phyloP scores from a whole-genome alignment of 2,797 vertebrate species.

The Rhodeus uyekii region DNA sequence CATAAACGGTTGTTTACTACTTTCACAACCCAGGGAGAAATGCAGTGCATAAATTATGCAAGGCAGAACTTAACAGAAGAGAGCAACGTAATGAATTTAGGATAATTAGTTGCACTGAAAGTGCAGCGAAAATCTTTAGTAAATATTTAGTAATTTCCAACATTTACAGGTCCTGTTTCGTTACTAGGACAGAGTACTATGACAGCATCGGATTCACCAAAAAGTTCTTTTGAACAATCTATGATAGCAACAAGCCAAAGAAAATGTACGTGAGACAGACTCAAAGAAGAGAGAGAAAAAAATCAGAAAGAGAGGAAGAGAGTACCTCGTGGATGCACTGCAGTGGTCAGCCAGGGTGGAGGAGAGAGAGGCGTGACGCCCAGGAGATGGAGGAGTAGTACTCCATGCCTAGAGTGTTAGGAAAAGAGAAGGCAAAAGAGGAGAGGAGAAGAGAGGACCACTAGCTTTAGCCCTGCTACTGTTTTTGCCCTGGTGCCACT shows the following conservation, averaged over 20 bases:
- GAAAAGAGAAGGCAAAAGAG: slow-evolving; percentile 47
- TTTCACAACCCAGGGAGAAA: slow-evolving; percentile 7
- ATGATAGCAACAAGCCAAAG: slow-evolving; percentile 23
- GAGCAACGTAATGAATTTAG: not conserved
- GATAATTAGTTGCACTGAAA: slow-evolving; percentile 7
- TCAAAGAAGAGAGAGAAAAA: slow-evolving; percentile 6
- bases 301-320: slow-evolving; percentile 39
- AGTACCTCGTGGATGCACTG: slow-evolving; percentile 57
- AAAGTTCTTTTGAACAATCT: slow-evolving; percentile 38
- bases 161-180: slow-evolving; percentile 3
- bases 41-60: slow-evolving; percentile 6
- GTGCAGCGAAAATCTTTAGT: not conserved
- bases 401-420: slow-evolving; percentile 49
- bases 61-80: slow-evolving; percentile 1
- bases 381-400: slow-evolving; percentile 51
- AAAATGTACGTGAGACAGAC: slow-evolving; percentile 30
- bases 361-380: slow-evolving; percentile 55
- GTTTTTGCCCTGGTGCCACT: slow-evolving; percentile 50
- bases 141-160: not conserved
- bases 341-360: slow-evolving; percentile 50
- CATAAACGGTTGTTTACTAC: slow-evolving; percentile 32
- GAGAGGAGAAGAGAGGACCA: slow-evolving; percentile 49
- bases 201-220: not conserved
- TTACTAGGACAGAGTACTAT: not conserved
- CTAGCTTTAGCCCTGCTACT: slow-evolving; percentile 55